Base-by-base conservation (phyloP, 2,888 invertebrate species). In the Drosophila ezoana region DNA sequence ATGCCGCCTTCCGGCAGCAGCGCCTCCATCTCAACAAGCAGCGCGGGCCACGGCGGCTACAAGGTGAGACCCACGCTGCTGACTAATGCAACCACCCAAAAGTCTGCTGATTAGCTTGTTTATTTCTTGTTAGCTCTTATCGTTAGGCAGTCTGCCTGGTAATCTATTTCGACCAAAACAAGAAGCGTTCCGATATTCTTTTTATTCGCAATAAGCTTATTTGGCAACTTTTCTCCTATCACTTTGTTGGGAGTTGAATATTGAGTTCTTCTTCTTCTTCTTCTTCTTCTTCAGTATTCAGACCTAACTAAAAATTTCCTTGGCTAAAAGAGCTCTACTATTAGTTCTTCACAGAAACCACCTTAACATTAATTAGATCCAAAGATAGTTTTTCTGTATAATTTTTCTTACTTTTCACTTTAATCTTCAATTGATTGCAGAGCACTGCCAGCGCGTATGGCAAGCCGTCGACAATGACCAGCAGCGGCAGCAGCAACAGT, bases 391-490 rank as follows among this genome's bases (percentile, higher is more conserved):
- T 28, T 8, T 28, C 2, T 28, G 8, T 28, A 2, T 28, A 0
- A 8, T 28, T 28, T 28, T 13, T 33, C 10, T 40, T 33, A 18
- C n/a, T 10, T 47, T 28, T 32, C 56, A 28, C 35, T 11, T 13
- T 0, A 10, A 32, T 45, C 28, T n/a, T 20, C 5, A 11, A 4
- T 11, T 44, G 1, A 1, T 71, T 64, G 0, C 49, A 91, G 91
- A 86, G 90, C 70, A 91, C 90, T 62, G 89, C 91, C 41, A 90
- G 92, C 38, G 89, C 89, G 9, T 91, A 91, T 72, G 91, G 90
- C 2, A 92, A 92, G 69, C 90, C 92, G 41, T 90, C 91, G 49
- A 85, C 90, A 16, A 76, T 83, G 74, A 88, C 91, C 18, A 87
- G 81, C 77, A 83, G 86, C 60, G 74, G 89, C 65, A 86, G 91